Evolutionary conservation across 2,113 vertebrate species (phyloP).

Genomic region (Phrynosoma blainvillii): DNA sequence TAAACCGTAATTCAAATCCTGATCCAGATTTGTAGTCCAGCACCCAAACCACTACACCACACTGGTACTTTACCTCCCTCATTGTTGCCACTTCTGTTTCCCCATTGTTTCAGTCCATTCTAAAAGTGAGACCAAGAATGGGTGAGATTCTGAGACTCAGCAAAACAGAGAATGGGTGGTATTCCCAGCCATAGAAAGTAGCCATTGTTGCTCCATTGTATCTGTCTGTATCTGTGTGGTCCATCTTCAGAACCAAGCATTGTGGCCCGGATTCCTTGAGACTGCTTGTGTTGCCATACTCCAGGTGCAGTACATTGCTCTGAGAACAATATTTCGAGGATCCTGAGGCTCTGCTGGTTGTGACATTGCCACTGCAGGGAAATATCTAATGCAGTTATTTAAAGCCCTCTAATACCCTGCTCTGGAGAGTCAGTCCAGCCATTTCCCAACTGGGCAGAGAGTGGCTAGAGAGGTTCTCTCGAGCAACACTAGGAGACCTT

Average conservation of each 20-base stretch:
- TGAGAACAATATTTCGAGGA: neutral
- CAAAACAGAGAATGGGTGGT: neutral
- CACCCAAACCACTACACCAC: no score
- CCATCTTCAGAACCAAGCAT: neutral
- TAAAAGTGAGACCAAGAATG: no score
- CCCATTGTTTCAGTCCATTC: no score
- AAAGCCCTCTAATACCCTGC: neutral
- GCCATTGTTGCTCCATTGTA: neutral
- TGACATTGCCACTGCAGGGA: neutral
- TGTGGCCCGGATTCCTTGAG: neutral
- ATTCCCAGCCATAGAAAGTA: neutral
- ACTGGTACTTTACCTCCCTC: no score
- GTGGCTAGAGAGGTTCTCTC: neutral
- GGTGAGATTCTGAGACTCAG: no score
- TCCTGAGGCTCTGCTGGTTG: neutral
- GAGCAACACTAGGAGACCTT: neutral
- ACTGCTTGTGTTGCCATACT: neutral
- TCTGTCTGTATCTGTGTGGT: no score
- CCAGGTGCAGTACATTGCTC: neutral
- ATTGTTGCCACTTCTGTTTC: no score
- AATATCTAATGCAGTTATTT: neutral
- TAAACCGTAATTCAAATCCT: no score
- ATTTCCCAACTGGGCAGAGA: no score
- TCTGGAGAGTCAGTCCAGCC: no score
- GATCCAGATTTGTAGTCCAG: no score